Base-by-base conservation (phyloP, 2,888 invertebrate species). In the Idaea dimidiata region DNA sequence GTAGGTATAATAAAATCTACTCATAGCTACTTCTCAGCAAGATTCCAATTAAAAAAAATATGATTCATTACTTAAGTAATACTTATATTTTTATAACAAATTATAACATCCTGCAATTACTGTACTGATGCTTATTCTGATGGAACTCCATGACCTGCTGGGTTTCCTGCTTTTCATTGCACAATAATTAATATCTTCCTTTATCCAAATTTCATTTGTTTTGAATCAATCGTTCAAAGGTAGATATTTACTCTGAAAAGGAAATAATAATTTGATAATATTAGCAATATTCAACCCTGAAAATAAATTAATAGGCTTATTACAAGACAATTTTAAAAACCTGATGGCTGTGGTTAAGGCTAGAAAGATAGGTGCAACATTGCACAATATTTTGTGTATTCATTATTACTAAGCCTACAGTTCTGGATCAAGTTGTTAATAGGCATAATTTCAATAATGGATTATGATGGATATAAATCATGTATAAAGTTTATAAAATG, bases 31-130 rank as follows among this genome's bases (percentile, higher is more conserved):
- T 43, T 8, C 43, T 43, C 43, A 43, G 10, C 43, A 43, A 43
- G 43, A 14, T 43, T 43, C 14, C 10, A 43, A 43, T 43, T 8
- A 8, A 43, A 43, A 43, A 43, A 43, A 43, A 43, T 43, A 43
- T 17, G 56, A 56, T 56, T 56, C 16, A 14, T 56, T 17, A 56
- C 8, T 18, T 56, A 56, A 17, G 16, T 56, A 17, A 18, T 56
- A 56, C 8, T 56, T 56, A 17, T 56, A 56, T 56, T 56, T 56
- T 56, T 56, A 56, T 10, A 56, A 14, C 18, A 17, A 56, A 56
- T 18, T 17, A 56, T 56, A 56, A 56, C 18, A 17, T 56, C 10
- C 8, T n/a, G 8, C 8, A 56, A 56, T 56, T 56, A 56, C 18
- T 56, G 56, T 17, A 56, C 17, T 56, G 18, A 56, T 56, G 17